Conservation (phyloP, 2,888 invertebrate genomes). For the Oligia fasciuncula region DNA sequence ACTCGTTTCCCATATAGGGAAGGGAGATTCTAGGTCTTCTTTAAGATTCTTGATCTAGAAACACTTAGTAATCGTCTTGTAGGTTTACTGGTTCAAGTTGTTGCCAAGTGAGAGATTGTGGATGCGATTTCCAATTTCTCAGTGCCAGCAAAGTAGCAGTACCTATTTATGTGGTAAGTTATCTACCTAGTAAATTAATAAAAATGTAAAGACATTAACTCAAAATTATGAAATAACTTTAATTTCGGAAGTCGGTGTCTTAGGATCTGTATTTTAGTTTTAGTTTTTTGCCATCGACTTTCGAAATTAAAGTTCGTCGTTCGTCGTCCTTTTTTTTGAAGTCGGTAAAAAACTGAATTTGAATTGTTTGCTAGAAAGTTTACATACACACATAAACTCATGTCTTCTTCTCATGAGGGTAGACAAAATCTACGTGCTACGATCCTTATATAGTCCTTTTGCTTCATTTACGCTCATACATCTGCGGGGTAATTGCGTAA, state of each 20-base stretch:
- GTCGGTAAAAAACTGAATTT: neutral
- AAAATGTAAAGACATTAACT: no score
- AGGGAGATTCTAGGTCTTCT: conserved; percentile 53
- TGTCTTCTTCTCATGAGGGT: no score
- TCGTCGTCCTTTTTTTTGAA: no score
- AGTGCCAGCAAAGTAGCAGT: neutral
- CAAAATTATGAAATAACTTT: no score
- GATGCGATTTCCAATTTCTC: conserved; percentile 13
- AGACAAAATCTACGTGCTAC: neutral
- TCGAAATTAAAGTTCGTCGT: no score
- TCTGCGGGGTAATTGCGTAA: no score
- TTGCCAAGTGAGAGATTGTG: conserved; percentile 19
- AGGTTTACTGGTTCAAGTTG: conserved; percentile 14
- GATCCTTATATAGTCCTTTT: neutral
- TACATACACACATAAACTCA: neutral
- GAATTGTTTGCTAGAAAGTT: neutral
- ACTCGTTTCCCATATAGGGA: conserved; percentile 55
- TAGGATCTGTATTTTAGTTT: no score
- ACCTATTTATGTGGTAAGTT: neutral
- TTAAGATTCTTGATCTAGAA: conserved; percentile 44
- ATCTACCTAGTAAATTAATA: neutral
- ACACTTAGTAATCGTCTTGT: conserved; percentile 30
- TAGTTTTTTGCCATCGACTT: no score
- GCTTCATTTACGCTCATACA: neutral
- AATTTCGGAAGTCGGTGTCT: no score